Evolutionary conservation across 2,113 vertebrate genomes (phyloP), one percentile per base, ranked within the genome.

Genomic region (Etheostoma cragini): DNA sequence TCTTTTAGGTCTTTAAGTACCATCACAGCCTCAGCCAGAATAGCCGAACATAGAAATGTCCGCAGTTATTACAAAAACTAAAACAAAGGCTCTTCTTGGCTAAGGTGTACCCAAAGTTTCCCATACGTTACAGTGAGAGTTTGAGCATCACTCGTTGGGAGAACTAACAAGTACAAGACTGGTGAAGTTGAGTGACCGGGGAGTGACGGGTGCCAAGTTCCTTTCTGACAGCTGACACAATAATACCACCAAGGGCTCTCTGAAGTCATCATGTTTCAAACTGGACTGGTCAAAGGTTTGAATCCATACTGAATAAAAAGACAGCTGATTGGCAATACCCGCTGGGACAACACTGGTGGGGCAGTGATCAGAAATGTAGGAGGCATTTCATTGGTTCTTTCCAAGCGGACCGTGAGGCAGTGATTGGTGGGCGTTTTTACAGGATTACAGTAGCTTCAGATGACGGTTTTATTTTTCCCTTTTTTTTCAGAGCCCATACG

Each of bases 191-290:
- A 86, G 57, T 69, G 76, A 54, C 1, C n/a, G 6, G 42, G 52
- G 71, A 81, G 66, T 73, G 80, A 56, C 13, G 12, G 70, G 24
- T 42, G 78, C 46, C 54, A 58, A 14, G 65, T 70, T 73, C 68
- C 78, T 75, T 45, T 11, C 10, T 84, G 86, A 88, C 82, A 89
- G 88, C 84, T 89, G 84, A 80, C 82, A 86, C 81, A 91, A 84
- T 77, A 80, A 81, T 35, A 33, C 50, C 75, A 64, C 26, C 6
- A 8, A n/a, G 1, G 77, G 62, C n/a, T 69, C 15, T 10, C 60
- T 26, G 15, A 10, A 57, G 75, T 78, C 62, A 66, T 78, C 63
- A 0, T 63, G 45, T 84, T 56, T 82, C 76, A 67, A n/a, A 77
- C 19, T n/a, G 76, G 50, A 46, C 22, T 17, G 82, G 68, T 77